These are phyloP conservation scores for Cichlasoma orientale DNA, from an alignment of 2,797 vertebrate genomes.

Conservation along the genomic window DNA sequence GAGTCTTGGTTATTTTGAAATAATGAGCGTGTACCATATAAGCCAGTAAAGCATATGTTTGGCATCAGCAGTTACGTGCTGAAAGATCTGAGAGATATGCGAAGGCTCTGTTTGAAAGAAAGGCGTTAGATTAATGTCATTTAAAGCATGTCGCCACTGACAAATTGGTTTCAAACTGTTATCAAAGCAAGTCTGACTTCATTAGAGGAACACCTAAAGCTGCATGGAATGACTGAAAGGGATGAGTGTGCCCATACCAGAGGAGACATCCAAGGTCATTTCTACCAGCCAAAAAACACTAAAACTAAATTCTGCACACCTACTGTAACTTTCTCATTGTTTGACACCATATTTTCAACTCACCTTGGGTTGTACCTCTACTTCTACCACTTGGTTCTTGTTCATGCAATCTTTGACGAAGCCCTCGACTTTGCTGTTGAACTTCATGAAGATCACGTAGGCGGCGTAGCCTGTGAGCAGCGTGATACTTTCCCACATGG, in stretches of 20 bases:
- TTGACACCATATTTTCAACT: slow-evolving; percentile 60
- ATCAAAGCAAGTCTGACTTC: slow-evolving; percentile 11
- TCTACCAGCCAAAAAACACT: slow-evolving; percentile 9
- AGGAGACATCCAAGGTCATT: slow-evolving; percentile 7
- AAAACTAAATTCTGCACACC: background rate
- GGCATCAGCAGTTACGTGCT: background rate
- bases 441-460: slow-evolving; percentile 99
- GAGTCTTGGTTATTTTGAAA: slow-evolving; percentile 19
- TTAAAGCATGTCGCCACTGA: background rate
- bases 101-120: slow-evolving; percentile 11
- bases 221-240: slow-evolving; percentile 11
- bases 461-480: slow-evolving; percentile 87
- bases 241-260: slow-evolving; percentile 3
- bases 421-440: slow-evolving; percentile 88
- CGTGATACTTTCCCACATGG: slow-evolving; percentile 90
- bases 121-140: background rate
- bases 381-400: slow-evolving; percentile 97
- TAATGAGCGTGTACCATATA: background rate
- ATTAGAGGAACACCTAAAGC: background rate
- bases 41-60: slow-evolving; percentile 3
- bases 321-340: background rate
- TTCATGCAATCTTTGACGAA: slow-evolving; percentile 87
- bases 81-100: slow-evolving; percentile 11
- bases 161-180: background rate
- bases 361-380: slow-evolving; percentile 92